Evolutionary conservation across 2,797 vertebrate species (phyloP), one percentile per base, ranked within the genome.

Genomic region (Hydrolagus colliei): DNA sequence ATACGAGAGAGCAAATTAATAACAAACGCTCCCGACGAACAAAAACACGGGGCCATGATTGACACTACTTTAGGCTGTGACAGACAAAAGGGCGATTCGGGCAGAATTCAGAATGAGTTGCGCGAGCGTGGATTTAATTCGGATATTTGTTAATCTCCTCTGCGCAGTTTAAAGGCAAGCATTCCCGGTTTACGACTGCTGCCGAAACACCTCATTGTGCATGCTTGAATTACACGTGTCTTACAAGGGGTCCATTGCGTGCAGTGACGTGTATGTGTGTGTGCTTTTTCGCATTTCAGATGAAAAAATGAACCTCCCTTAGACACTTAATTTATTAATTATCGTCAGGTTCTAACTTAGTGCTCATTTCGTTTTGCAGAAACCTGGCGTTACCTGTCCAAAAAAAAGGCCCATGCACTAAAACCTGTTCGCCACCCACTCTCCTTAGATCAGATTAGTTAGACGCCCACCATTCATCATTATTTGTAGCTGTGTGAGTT

Each of bases 1-100:
- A 94, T 94, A 93, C 93, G 91, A 91, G 89, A 88, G 90, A 93
- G 92, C 91, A 95, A 95, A 94, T 95, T 95, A 93, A 95, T 95
- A 94, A 94, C 93, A 95, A 94, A 95, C 94, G 93, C 93, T 90
- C 93, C 91, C 90, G 89, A 92, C 90, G 90, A 90, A 92, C 90
- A 88, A 90, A 90, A 90, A 89, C 89, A 89, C 92, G 92, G 92
- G 89, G 91, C 93, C 92, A 94, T 95, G 94, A 95, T 95, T 95
- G 94, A 95, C 93, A 93, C 92, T 92, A 93, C 93, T 95, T 95
- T 95, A 91, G 90, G 92, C 90, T 89, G 87, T 89, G 88, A 90
- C 27, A 87, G 92, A 94, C 93, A 95, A 95, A 93, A 92, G 91
- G 88, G 91, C 93, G 93, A 95, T 95, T 95, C 94, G 91, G 93